Percentiles rank a stretch among this genome's conserved stretches.
Evolutionary conservation across 1,140 invertebrate genomes (phyloP).

Genomic region (Lamellibrachia luymesi): DNA sequence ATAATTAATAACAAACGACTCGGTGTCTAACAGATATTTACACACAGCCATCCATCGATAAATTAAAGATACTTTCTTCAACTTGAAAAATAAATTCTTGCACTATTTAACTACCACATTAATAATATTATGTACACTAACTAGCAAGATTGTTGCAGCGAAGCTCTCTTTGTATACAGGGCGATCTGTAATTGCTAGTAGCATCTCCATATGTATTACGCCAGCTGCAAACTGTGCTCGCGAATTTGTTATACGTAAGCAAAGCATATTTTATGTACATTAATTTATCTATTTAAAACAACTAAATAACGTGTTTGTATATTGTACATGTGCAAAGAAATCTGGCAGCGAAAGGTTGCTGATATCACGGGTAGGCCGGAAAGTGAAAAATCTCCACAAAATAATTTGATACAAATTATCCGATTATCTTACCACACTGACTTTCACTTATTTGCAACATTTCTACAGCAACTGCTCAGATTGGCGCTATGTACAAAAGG

Average conservation of each 20-base stretch:
- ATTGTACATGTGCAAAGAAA: background rate
- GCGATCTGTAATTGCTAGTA: background rate
- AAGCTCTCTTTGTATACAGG: no score
- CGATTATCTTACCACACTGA: background rate
- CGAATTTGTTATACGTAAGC: background rate
- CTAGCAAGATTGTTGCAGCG: no score
- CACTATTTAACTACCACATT: background rate
- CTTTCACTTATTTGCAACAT: background rate
- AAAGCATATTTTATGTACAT: background rate
- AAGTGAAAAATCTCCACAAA: background rate
- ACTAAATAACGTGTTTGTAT: background rate
- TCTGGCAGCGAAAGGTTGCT: background rate
- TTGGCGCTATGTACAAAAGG: background rate
- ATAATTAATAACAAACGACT: background rate
- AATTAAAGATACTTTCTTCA: background rate
- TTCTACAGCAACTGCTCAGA: background rate
- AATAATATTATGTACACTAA: no score
- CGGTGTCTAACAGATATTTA: background rate
- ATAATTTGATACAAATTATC: background rate
- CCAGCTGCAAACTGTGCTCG: background rate
- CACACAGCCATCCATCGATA: background rate
- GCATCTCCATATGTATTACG: background rate
- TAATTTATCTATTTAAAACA: background rate
- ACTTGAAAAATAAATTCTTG: constrained; percentile 6
- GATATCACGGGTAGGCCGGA: background rate